Evolutionary conservation across 2,797 vertebrate genomes (phyloP), one percentile per base, ranked within the genome.

Genomic region (Sphenopsis melanotis): DNA sequence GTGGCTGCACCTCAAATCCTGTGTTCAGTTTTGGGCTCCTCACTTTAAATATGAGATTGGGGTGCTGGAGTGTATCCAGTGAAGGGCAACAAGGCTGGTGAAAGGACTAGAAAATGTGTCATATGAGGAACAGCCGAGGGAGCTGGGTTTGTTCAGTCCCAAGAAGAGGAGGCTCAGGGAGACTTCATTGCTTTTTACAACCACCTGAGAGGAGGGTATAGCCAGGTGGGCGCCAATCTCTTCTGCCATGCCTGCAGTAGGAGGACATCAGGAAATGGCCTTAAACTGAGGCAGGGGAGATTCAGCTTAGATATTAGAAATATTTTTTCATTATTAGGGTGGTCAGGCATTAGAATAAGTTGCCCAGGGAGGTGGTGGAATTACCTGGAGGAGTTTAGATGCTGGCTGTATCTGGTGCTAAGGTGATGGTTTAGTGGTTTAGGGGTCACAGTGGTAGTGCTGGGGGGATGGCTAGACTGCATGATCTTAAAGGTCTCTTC

Each of bases 111-210:
- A 75, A 50, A 50, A 66, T 44, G 6, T 34, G 27, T 59, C 15
- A 15, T 10, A 10, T 59, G 5, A 66, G 10, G 22, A 42, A 6
- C 12, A 44, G 10, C n/a, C 0, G 0, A n/a, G n/a, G 12, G 8
- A 57, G 36, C 21, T 65, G 36, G 5, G 22, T 50, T 84, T 75
- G 37, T 37, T 42, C 34, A 37, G 32, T 13, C 22, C 57, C 18
- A 22, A 44, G 53, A 36, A 57, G 44, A 57, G 70, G 37, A 50
- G 44, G 8, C 44, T 66, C 18, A 27, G 19, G 10, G 15, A 8
- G 5, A 19, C n/a, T 42, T 66, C 3, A 23, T 16, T 37, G 12
- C 27, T 59, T 50, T 52, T 23, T 44, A 24, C 29, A 29, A 7
- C 15, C 29, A 20, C 24, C 34, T 66, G 53, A 37, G 66, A 44